Evolutionary conservation across 1,140 invertebrate genomes (phyloP), one percentile per base, ranked within the genome.

Genomic region (Samia ricini): DNA sequence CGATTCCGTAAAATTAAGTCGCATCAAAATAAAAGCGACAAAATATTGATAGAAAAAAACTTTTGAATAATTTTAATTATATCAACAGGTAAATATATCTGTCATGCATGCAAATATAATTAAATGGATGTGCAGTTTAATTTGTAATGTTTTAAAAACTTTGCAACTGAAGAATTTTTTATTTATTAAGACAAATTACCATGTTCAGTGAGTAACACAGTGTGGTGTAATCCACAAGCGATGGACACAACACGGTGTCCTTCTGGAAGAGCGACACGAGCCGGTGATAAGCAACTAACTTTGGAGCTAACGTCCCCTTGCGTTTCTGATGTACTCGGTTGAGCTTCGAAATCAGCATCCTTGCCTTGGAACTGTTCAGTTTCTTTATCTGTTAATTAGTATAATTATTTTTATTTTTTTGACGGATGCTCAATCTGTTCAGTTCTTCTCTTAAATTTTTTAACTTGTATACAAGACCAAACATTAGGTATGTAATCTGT

Each of bases 221-320:
- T 97, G 77, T 99, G 98, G 86, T 98, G 97, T 51, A 98, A 91
- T 7, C 98, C 98, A 89, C 96, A 98, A 2, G 96, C 93, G 20
- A 98, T 94, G 86, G 98, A 95, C 23, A 94, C 91, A 42, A 97
- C 95, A 4, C 95, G 86, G 91, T 95, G 63, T 91, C 93, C 71
- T 82, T 94, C 61, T 83, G 94, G 92, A 52, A 98, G 83, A 56
- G 92, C 89, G 15, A 98, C 91, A 71, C 94, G 92, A 4, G 95
- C 95, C 18, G 97, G 97, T 52, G 97, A 94, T 60, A 98, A 57
- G 52, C 78, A 81, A 61, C 94, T 93, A 61, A 96, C 92, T 76
- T 94, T 91, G 19, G 93, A 90, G 6, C 92, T 91, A 61, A 94
- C 92, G 2, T 92, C 92, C 69, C 92, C 88, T 62, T 95, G 94